Base-by-base conservation (phyloP, 2,113 vertebrate genomes). In the Cryptotis parvus region DNA sequence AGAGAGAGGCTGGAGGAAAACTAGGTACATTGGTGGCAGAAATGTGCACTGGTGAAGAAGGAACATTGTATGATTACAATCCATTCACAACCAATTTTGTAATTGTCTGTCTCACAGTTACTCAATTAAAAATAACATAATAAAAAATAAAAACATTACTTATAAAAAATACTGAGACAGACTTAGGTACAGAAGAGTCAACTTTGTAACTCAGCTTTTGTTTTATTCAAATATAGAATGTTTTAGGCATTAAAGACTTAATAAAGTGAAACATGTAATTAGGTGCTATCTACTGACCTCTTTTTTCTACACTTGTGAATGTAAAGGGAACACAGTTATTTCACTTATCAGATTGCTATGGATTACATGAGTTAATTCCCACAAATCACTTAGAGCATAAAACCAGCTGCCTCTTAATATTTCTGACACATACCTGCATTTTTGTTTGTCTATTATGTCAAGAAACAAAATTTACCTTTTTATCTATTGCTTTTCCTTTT, bases 121-220 rank as follows among this genome's bases (percentile, higher is more conserved):
- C n/a, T n/a, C n/a, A n/a, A n/a, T n/a, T n/a, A n/a, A n/a, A n/a
- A n/a, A n/a, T n/a, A n/a, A n/a, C n/a, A n/a, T n/a, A n/a, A n/a
- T n/a, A n/a, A n/a, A n/a, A n/a, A n/a, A n/a, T n/a, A n/a, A n/a
- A n/a, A n/a, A n/a, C n/a, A n/a, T n/a, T n/a, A n/a, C n/a, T n/a
- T n/a, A n/a, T n/a, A n/a, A n/a, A n/a, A n/a, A n/a, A n/a, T n/a
- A 90, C 83, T 37, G 63, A 12, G 73, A 45, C 87, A 29, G 39
- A 29, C 39, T 45, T 39, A 45, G 14, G 10, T 70, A 52, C 14
- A 45, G 4, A 20, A 63, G 0, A 65, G 35, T 65, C 78, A 87
- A 70, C 9, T 72, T 79, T 92, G 52, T 33, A 15, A 33, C 77
- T 43, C 66, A 66, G 35, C 10, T 41, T 75, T 77, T 86, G 58